Percentiles rank a stretch among this genome's conserved stretches.
Evolutionary conservation across 1,140 invertebrate genomes (phyloP).

Genomic region (Bombus impatiens): DNA sequence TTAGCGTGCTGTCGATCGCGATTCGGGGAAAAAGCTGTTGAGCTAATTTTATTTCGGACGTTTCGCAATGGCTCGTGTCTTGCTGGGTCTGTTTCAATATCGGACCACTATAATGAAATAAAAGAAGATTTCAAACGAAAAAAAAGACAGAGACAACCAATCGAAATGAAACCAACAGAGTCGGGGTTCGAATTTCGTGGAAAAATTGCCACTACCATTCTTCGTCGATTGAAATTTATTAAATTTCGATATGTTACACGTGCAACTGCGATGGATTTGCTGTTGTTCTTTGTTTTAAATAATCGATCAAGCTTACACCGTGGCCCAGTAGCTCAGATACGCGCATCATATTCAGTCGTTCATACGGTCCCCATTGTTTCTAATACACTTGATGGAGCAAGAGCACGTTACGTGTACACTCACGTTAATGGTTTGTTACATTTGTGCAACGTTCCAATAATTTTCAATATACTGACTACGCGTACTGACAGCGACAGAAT

Average conservation of each 20-base stretch:
- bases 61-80: no score
- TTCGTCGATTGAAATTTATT: background rate
- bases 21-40: conserved; percentile 3
- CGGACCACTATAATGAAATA: background rate
- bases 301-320: conserved; percentile 7
- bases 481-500: background rate
- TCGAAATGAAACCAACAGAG: background rate
- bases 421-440: background rate
- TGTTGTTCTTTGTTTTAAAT: conserved; percentile 1
- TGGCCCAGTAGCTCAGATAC: conserved; percentile 26
- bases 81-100: background rate
- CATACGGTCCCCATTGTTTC: conserved; percentile 18
- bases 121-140: background rate
- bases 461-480: background rate
- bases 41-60: conserved; percentile 4
- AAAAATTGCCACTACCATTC: background rate
- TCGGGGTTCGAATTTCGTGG: background rate
- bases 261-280: background rate
- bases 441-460: conserved; percentile 2
- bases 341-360: conserved; percentile 10
- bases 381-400: conserved; percentile 17
- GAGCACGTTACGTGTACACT: background rate
- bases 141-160: background rate
- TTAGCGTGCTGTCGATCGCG: background rate
- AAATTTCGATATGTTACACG: background rate